Evolutionary conservation across 2,888 invertebrate genomes (phyloP), one percentile per base, ranked within the genome.

Genomic region (Idaea biselata): DNA sequence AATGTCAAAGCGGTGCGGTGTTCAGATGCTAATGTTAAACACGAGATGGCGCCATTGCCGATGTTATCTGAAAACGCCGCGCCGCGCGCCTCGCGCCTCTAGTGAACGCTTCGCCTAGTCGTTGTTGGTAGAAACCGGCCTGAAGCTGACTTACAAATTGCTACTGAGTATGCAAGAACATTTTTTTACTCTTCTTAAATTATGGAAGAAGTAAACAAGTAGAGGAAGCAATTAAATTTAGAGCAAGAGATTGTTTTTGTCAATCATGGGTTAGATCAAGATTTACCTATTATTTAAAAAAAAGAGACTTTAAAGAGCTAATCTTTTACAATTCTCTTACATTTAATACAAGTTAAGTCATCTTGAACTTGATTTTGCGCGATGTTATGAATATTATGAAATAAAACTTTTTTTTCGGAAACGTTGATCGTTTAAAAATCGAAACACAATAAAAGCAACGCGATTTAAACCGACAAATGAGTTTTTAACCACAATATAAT

Each of bases 1-100:
- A 87, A 84, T 86, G 87, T 86, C 80, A 83, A 83, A 80, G 78
- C 84, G 44, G 44, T 81, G 80, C 78, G 77, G 75, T 81, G 76
- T 90, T 89, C 83, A 83, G 80, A 89, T 90, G 91, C 73, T 84
- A 90, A 90, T 89, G 75, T 68, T 69, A 66, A 66, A 72, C 70
- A 73, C 67, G 69, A 80, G 82, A 83, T 80, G 89, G 87, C 88
- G 88, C 85, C 89, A 77, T 76, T 67, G 71, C 62, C 58, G 84
- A 84, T 86, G 68, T 63, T 82, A 88, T 89, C 88, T 55, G 25
- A 25, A 25, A 5, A 1, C 25, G 25, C 25, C 25, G 25, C 25
- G 60, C 18, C 59, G 62, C 66, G 65, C 14, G 1, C 44, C 44
- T 8, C 14, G 44, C 25, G 25, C 25, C 5, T 25, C 25, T 5